Evolutionary conservation across 2,888 invertebrate species (phyloP), one percentile per base, ranked within the genome.

Genomic region (Villa cingulata): DNA sequence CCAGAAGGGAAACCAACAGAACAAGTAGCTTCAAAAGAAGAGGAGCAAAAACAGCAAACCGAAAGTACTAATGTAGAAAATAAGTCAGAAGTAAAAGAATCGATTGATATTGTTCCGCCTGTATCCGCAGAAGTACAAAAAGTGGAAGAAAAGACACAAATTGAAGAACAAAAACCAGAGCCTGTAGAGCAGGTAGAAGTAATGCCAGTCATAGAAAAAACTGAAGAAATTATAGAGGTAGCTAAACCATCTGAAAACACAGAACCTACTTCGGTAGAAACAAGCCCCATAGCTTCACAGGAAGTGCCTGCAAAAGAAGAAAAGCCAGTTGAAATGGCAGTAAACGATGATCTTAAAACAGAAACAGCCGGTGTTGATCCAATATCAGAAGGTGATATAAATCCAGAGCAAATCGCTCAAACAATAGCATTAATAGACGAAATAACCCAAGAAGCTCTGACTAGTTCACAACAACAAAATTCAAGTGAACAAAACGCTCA

Each of bases 391-490:
- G 29, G 20, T 42, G 45, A 48, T 18, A 38, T 51, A 37, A 51
- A 48, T 42, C 19, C 46, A 34, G 52, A 52, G 37, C 48, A 49
- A 48, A 52, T 52, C 29, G 49, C 49, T n/a, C 41, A 49, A 43
- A 52, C 52, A 34, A 50, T 52, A 23, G 50, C 50, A 16, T 46
- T 52, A 19, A 52, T 52, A 19, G 52, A 52, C 39, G 49, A 52
- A 42, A 49, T 52, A 23, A 50, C 50, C 16, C 40, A 50, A 37
- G 47, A 46, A 43, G 52, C 50, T 12, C 43, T 37, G 14, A 41
- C 32, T 15, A 48, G n/a, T 16, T 34, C 45, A 4, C 29, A 40
- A 43, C 37, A 40, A 44, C 18, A 41, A 41, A 12, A 12, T 14
- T 7, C 34, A 37, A n/a, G 4, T 6, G 37, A 37, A 37, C 2